phyloP scores from a whole-genome alignment of 2,888 invertebrate genomes.

The Prenolepis imparis region DNA sequence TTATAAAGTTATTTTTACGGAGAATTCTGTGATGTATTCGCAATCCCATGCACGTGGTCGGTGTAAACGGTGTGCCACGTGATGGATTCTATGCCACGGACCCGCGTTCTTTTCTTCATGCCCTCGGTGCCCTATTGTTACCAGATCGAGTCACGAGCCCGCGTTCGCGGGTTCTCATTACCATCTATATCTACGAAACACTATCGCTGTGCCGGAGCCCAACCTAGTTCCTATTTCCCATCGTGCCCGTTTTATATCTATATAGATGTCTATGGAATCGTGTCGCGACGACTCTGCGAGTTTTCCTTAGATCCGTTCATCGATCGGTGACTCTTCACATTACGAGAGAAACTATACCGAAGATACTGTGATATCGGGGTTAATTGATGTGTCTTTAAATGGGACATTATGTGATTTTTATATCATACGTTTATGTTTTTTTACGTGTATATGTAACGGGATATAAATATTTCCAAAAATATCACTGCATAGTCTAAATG shows the following conservation, averaged over 20 bases:
- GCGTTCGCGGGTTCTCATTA: slow-evolving; percentile 81
- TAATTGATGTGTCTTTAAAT: slow-evolving; percentile 12
- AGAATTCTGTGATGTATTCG: neutral
- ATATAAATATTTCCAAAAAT: neutral
- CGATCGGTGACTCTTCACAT: slow-evolving; percentile 55
- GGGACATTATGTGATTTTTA: neutral
- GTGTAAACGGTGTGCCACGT: slow-evolving; percentile 61
- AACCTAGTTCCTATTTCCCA: slow-evolving; percentile 83
- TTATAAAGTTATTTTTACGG: neutral
- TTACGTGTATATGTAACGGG: neutral
- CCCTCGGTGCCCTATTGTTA: slow-evolving; percentile 80
- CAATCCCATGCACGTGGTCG: neutral
- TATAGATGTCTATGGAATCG: slow-evolving; percentile 63
- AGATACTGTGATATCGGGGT: neutral
- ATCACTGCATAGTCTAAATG: neutral
- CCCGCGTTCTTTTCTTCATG: slow-evolving; percentile 59
- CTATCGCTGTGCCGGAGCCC: slow-evolving; percentile 78
- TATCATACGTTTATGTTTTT: neutral
- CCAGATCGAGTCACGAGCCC: slow-evolving; percentile 80
- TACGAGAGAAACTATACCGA: slow-evolving; percentile 57
- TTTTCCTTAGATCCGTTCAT: slow-evolving; percentile 71
- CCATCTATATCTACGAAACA: slow-evolving; percentile 81
- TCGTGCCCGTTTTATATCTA: slow-evolving; percentile 73
- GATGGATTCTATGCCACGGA: slow-evolving; percentile 70
- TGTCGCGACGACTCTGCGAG: slow-evolving; percentile 61